phyloP scores from a whole-genome alignment of 2,888 invertebrate species.

The Metopia argyrocephala region DNA sequence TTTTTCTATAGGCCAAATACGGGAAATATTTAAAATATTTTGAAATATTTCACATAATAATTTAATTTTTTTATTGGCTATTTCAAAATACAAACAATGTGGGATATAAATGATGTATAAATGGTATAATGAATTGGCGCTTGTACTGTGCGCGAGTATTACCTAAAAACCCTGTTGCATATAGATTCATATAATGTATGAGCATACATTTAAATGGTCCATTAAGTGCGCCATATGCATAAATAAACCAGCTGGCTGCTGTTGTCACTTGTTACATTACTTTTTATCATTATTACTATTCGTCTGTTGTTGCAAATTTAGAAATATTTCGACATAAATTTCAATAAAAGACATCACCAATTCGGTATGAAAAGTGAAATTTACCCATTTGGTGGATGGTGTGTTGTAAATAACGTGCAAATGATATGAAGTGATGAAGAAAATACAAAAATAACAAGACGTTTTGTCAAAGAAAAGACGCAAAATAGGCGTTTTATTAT shows the following conservation, averaged over 20 bases:
- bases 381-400: conserved; percentile 19
- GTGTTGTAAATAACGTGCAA: not conserved
- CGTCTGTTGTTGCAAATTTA: conserved; percentile 11
- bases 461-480: conserved; percentile 41
- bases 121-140: not conserved
- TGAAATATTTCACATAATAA: conserved; percentile 47
- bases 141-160: conserved; percentile 12
- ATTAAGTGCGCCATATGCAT: not conserved
- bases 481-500: conserved; percentile 16
- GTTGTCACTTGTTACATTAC: conserved; percentile 16
- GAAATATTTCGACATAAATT: conserved; percentile 49
- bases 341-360: conserved; percentile 34
- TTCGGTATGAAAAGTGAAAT: conserved; percentile 55
- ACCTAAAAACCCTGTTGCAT: conserved; percentile 51
- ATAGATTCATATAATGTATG: not conserved
- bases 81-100: not conserved
- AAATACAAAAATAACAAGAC: conserved; percentile 16
- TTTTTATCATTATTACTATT: not conserved
- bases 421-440: conserved; percentile 15
- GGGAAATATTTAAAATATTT: conserved; percentile 11
- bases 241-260: not conserved
- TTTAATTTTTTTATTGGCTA: conserved; percentile 43
- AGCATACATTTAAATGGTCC: too few relatives aligned
- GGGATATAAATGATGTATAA: not conserved
- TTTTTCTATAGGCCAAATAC: conserved; percentile 10